Evolutionary conservation across 2,888 invertebrate species (phyloP), one percentile per base, ranked within the genome.

Genomic region (Drosophila pseudotakahashii): DNA sequence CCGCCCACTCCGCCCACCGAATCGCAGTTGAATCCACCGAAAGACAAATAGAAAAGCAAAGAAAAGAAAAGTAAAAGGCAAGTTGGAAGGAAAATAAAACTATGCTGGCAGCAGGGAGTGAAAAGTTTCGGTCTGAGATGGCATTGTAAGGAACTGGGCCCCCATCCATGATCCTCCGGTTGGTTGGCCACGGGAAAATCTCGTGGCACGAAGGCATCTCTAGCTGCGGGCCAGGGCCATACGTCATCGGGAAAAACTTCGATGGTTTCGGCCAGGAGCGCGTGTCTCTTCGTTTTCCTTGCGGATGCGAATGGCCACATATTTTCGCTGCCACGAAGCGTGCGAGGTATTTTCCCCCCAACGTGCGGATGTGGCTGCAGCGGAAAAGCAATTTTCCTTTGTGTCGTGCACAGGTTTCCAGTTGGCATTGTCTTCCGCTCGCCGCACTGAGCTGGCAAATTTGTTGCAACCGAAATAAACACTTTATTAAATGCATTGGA

Each of bases 401-500:
- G 85, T 86, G 85, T 86, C 89, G 81, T 81, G 73, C 85, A 75
- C 85, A 86, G 89, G 85, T 84, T 81, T 84, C 55, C 72, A 78
- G 73, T 67, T 77, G 70, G 77, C 79, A 81, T 82, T 87, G 88
- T 88, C 74, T 86, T 79, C 72, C 75, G 62, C 63, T 34, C 62
- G 62, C 70, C 67, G 72, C 76, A 80, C 73, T 79, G 68, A 87
- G 87, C 81, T 88, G 84, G 85, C 83, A 87, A 81, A 89, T 88
- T 88, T 85, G 89, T 85, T 79, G 81, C 82, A 80, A 77, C 80
- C 66, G 77, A 84, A 82, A 89, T 88, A 88, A 88, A 88, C 88
- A 88, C 88, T 89, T 88, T 88, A 88, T 89, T 89, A 88, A 88
- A 88, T 88, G 89, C 89, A 89, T 88, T 84, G 81, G 89, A 88